Conservation (phyloP, 2,888 invertebrate species). For the Cosmorhoe ocellata region DNA sequence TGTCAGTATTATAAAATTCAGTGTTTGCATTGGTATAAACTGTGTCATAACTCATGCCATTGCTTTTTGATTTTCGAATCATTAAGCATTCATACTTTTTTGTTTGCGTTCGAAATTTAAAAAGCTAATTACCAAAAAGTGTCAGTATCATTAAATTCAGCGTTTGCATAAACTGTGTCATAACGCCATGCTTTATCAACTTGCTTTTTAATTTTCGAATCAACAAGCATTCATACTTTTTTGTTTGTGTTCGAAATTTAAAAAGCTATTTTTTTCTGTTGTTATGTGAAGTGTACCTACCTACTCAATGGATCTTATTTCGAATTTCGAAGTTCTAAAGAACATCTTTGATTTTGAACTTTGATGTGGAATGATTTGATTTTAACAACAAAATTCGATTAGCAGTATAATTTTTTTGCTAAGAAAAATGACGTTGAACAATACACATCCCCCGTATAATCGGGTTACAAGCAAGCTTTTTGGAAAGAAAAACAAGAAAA, state of each 20-base stretch:
- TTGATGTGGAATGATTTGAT: slow-evolving; percentile 7
- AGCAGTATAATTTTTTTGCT: slow-evolving; percentile 16
- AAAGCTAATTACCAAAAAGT: slow-evolving; percentile 19
- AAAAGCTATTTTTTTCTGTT: slow-evolving; percentile 17
- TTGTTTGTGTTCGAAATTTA: slow-evolving; percentile 15
- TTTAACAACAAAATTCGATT: neutral
- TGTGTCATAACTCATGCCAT: neutral
- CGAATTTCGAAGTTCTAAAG: neutral
- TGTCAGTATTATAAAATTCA: too few species aligned
- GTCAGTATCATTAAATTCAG: too few species aligned
- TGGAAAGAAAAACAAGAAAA: slow-evolving; percentile 72
- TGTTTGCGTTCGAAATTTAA: slow-evolving; percentile 16
- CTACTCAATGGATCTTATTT: slow-evolving; percentile 12
- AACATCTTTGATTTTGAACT: slow-evolving; percentile 1
- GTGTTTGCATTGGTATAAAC: slow-evolving; percentile 22
- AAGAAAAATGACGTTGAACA: slow-evolving; percentile 62
- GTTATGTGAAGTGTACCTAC: slow-evolving; percentile 8
- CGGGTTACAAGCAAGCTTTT: slow-evolving; percentile 68
- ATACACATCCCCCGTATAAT: slow-evolving; percentile 58
- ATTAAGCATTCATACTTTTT: slow-evolving; percentile 15
- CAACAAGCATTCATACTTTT: slow-evolving; percentile 16
- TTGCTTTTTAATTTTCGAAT: slow-evolving; percentile 22
- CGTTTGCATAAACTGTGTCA: slow-evolving; percentile 18
- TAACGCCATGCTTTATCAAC: too few species aligned
- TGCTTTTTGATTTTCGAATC: slow-evolving; percentile 23